phyloP scores from a whole-genome alignment of 2,113 vertebrate species.

The Isichthys henryi region DNA sequence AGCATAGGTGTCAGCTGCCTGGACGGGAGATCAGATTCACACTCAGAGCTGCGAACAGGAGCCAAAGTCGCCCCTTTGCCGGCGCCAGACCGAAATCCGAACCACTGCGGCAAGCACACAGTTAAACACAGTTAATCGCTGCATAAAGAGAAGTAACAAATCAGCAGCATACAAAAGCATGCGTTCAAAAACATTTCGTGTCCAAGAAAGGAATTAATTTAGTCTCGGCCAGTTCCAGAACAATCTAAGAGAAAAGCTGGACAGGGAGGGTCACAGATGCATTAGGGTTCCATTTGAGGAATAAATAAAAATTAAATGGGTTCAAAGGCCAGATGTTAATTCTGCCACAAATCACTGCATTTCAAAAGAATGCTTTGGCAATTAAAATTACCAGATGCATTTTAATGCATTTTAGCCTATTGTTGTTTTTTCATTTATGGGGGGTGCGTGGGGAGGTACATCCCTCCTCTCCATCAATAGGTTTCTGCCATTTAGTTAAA shows the following conservation, averaged over 20 bases:
- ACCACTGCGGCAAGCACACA: neutral
- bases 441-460: neutral
- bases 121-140: neutral
- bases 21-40: neutral
- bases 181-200: neutral
- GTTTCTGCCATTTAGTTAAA: neutral
- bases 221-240: neutral
- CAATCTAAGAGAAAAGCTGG: neutral
- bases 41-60: neutral
- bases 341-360: neutral
- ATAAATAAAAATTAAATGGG: neutral
- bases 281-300: neutral
- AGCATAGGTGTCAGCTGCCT: neutral
- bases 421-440: neutral
- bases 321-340: neutral
- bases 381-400: neutral
- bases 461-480: neutral
- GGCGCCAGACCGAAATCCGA: neutral
- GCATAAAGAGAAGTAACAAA: neutral
- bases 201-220: neutral
- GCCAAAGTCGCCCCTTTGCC: neutral
- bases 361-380: neutral
- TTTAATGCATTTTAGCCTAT: neutral
- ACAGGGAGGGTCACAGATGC: neutral
- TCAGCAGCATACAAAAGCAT: neutral